phyloP scores from a whole-genome alignment of 2,888 invertebrate species.

The Anticlea derivata region DNA sequence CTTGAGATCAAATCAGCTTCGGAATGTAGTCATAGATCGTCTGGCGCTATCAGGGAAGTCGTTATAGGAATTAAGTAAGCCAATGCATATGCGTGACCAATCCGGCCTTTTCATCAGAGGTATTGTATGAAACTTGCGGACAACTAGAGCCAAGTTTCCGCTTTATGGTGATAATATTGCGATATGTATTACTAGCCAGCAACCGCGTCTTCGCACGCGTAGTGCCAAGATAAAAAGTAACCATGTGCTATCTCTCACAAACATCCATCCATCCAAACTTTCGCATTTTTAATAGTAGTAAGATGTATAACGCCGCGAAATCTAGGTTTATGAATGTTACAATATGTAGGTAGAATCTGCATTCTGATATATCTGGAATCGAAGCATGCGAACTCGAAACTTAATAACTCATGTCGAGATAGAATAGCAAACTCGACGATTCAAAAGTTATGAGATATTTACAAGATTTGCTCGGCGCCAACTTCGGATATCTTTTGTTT shows the following conservation, averaged over 20 bases:
- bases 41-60: conserved; percentile 28
- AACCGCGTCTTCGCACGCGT: no score
- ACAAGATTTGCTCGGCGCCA: conserved; percentile 36
- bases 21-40: conserved; percentile 44
- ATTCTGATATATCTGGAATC: conserved; percentile 36
- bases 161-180: conserved; percentile 6
- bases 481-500: conserved; percentile 33
- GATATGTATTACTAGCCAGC: not conserved
- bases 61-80: conserved; percentile 35
- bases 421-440: conserved; percentile 44
- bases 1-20: conserved; percentile 51
- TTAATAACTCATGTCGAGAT: conserved; percentile 46
- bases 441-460: conserved; percentile 46
- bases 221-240: no score
- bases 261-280: no score
- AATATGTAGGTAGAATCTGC: conserved; percentile 25
- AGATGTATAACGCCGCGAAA: conserved; percentile 5
- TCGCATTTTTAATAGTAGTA: no score
- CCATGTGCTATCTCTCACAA: no score
- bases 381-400: conserved; percentile 38
- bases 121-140: conserved; percentile 8
- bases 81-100: conserved; percentile 30
- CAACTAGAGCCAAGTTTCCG: conserved; percentile 18
- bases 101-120: conserved; percentile 18
- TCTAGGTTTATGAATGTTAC: conserved; percentile 31